Conservation (phyloP, 2,888 invertebrate species). For the Hirtodrosophila duncani region DNA sequence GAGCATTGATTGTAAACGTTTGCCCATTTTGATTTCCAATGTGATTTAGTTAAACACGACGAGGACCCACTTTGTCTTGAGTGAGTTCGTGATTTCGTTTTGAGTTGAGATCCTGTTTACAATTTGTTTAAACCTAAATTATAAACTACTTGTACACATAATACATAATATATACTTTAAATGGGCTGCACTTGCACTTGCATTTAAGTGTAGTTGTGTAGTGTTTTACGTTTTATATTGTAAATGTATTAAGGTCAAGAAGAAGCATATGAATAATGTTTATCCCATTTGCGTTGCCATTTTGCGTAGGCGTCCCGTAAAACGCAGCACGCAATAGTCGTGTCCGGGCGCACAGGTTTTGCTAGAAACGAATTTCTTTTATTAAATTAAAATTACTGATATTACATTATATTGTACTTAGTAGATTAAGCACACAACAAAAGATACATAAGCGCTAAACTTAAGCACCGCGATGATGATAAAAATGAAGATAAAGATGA, state of each 20-base stretch:
- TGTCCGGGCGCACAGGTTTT: conserved; percentile 69
- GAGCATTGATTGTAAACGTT: conserved; percentile 30
- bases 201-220: conserved; percentile 40
- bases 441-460: conserved; percentile 39
- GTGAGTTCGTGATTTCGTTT: conserved; percentile 29
- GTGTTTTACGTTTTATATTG: conserved; percentile 25
- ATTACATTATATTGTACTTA: conserved; percentile 22
- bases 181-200: conserved; percentile 64
- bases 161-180: conserved; percentile 18
- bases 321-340: too few relatives aligned
- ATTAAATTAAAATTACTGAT: conserved; percentile 12
- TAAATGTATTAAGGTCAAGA: conserved; percentile 38
- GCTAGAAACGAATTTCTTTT: conserved; percentile 77
- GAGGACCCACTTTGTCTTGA: conserved; percentile 17
- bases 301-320: conserved; percentile 15
- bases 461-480: conserved; percentile 43
- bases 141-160: conserved; percentile 7
- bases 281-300: conserved; percentile 27
- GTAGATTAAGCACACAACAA: conserved; percentile 32
- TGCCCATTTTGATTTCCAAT: conserved; percentile 18
- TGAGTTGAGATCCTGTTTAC: conserved; percentile 20
- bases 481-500: too few relatives aligned
- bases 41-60: conserved; percentile 34
- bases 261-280: conserved; percentile 44
- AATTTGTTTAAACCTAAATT: background rate